These are phyloP conservation scores for Halyomorpha halys DNA, from an alignment of 1,140 invertebrate genomes.

Conservation along the genomic window DNA sequence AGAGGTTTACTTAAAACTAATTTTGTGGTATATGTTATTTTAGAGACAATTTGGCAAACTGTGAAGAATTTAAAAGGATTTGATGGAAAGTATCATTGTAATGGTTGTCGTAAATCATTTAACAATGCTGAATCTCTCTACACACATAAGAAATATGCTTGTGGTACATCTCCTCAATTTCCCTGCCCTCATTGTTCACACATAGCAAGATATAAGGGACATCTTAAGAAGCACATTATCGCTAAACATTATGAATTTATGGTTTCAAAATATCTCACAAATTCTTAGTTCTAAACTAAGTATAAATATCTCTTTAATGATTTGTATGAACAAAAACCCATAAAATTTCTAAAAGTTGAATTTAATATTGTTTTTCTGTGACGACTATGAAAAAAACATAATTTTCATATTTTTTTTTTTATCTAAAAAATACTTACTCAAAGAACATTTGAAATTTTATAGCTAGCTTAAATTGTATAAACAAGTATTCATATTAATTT, in stretches of 20 bases:
- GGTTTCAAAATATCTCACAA: background rate
- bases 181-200: constrained; percentile 12
- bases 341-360: too few species aligned
- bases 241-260: constrained; percentile 11
- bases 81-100: background rate
- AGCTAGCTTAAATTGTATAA: too few species aligned
- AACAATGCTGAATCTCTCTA: background rate
- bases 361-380: too few species aligned
- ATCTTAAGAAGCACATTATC: constrained; percentile 9
- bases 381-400: too few species aligned
- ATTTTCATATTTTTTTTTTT: too few species aligned
- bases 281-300: background rate
- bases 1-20: too few species aligned
- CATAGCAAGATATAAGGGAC: background rate
- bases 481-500: too few species aligned
- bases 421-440: too few species aligned
- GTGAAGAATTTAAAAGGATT: too few species aligned
- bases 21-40: too few species aligned
- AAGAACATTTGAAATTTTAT: too few species aligned
- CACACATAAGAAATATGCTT: background rate
- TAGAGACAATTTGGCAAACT: too few species aligned
- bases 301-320: background rate
- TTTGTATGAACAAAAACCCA: background rate
- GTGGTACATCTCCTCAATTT: background rate
- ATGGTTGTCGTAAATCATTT: background rate